Evolutionary conservation across 2,797 vertebrate species (phyloP).

Genomic region (Miichthys miiuy): DNA sequence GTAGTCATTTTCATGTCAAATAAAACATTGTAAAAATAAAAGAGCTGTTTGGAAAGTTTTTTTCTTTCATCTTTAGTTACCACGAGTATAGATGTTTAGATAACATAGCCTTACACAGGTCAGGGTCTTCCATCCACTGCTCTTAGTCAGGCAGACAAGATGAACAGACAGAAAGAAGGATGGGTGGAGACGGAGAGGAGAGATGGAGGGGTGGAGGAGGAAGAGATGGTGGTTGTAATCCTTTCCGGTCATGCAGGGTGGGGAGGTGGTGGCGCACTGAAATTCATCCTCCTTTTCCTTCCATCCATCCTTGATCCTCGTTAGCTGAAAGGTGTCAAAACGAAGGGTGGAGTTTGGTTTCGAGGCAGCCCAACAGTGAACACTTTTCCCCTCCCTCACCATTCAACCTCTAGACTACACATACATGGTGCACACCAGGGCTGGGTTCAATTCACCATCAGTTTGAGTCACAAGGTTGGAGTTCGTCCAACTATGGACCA

Average conservation of each 20-base stretch:
- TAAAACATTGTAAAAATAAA: slow-evolving; percentile 97
- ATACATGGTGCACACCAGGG: slow-evolving; percentile 54
- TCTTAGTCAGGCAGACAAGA: slow-evolving; percentile 85
- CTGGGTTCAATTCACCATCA: slow-evolving; percentile 73
- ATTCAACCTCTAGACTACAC: slow-evolving; percentile 75
- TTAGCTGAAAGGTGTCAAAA: slow-evolving; percentile 99
- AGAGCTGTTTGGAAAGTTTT: slow-evolving; percentile 87
- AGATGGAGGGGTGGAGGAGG: slow-evolving; percentile 67
- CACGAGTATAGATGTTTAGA: slow-evolving; percentile 92
- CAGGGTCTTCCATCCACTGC: slow-evolving; percentile 81
- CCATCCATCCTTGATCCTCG: slow-evolving; percentile 90
- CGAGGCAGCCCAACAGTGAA: slow-evolving; percentile 91
- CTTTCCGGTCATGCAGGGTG: slow-evolving; percentile 86
- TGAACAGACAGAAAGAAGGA: slow-evolving; percentile 87
- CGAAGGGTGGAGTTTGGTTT: slow-evolving; percentile 99
- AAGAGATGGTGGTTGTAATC: slow-evolving; percentile 80
- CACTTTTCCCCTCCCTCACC: slow-evolving; percentile 59
- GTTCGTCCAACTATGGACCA: not conserved
- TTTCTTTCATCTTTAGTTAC: slow-evolving; percentile 84
- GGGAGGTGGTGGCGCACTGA: slow-evolving; percentile 80
- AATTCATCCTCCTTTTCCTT: slow-evolving; percentile 91
- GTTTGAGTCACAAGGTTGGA: slow-evolving; percentile 18
- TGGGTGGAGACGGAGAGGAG: slow-evolving; percentile 73
- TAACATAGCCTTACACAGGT: slow-evolving; percentile 85
- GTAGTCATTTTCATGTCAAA: slow-evolving; percentile 86